Conservation (phyloP, 2,797 vertebrate species). For the Propithecus perrieri region DNA sequence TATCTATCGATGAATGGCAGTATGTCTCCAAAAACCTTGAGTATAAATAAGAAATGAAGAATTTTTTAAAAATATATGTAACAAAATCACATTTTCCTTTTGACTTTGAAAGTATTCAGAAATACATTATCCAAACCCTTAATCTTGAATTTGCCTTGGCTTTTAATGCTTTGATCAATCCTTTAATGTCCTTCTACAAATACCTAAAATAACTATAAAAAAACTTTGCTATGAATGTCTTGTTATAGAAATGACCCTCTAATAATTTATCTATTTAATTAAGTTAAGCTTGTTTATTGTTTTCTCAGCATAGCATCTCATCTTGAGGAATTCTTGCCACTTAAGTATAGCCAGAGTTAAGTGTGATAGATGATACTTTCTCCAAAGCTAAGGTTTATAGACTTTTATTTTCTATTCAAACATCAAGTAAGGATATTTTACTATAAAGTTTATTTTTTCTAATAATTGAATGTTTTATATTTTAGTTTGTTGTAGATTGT, state of each 20-base stretch:
- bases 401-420: constrained; percentile 21
- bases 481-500: constrained; percentile 94
- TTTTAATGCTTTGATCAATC: constrained; percentile 8
- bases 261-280: constrained; percentile 4
- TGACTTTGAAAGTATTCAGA: neutral
- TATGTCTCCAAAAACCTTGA: neutral
- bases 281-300: neutral
- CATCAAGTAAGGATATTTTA: neutral
- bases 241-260: neutral
- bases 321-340: neutral
- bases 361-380: neutral
- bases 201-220: neutral
- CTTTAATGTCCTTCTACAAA: constrained; percentile 19
- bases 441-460: constrained; percentile 20
- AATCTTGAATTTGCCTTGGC: neutral
- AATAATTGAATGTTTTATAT: constrained; percentile 58
- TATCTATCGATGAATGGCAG: neutral
- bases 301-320: neutral
- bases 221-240: neutral
- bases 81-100: constrained; percentile 18
- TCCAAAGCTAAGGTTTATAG: neutral
- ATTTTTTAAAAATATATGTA: neutral
- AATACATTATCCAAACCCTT: neutral
- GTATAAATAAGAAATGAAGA: neutral
- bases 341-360: neutral